phyloP scores from a whole-genome alignment of 37 sponge, comb jelly and placozoan species.

The Chondrilla cf. caribensis region DNA sequence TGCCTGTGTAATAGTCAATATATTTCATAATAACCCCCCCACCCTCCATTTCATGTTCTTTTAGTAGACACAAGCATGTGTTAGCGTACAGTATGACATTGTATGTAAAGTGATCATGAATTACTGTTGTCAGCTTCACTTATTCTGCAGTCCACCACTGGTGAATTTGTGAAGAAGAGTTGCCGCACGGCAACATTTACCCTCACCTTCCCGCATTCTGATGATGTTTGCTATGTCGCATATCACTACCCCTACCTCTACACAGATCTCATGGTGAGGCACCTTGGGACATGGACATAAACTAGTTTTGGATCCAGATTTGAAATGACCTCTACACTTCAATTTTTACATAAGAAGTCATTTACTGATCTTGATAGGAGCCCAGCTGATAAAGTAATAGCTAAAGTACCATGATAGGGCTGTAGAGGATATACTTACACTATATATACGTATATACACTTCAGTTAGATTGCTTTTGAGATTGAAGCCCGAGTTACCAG shows the following conservation, averaged over 20 bases:
- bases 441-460: neutral
- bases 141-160: neutral
- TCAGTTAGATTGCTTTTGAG: too few species aligned
- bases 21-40: too few species aligned
- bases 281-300: neutral
- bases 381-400: too few species aligned
- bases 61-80: too few species aligned
- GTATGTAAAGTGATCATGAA: too few species aligned
- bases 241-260: conserved; percentile 87
- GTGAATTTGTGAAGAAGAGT: conserved; percentile 12
- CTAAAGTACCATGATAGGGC: too few species aligned
- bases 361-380: too few species aligned
- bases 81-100: too few species aligned
- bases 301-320: neutral
- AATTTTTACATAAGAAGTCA: neutral
- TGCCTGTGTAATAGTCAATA: too few species aligned
- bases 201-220: conserved; percentile 54
- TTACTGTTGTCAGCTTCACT: too few species aligned
- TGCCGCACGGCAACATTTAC: conserved; percentile 69
- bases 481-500: too few species aligned
- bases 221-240: conserved; percentile 77
- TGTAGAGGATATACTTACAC: neutral
- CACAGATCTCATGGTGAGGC: conserved; percentile 47
- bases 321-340: neutral
- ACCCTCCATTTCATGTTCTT: too few species aligned